Base-by-base conservation (phyloP, 2,888 invertebrate species). In the Cataglyphis albicans region DNA sequence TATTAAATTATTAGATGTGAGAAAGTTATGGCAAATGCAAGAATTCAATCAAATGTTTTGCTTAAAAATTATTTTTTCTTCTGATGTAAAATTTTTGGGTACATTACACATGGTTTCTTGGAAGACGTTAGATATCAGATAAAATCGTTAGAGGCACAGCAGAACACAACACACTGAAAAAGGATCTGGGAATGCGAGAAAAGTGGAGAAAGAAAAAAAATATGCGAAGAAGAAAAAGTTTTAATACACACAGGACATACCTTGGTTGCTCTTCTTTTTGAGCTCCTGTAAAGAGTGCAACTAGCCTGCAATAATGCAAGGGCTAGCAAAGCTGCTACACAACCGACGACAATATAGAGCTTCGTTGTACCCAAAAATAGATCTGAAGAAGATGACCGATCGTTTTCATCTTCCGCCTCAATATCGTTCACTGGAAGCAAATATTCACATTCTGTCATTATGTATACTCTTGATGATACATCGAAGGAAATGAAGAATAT, bases 241-340 rank as follows among this genome's bases (percentile, higher is more conserved):
- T 35, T 52, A 44, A 38, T 38, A 48, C 44, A 32, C 72, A 78
- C 5, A 18, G 57, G 52, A 52, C 65, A 52, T 96, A 97, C 98
- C 97, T 98, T 97, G 87, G 94, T 93, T 55, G 93, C 93, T 86
- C 95, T 95, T 88, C 95, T 96, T 89, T 95, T 95, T 29, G 96
- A 96, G 0, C 96, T 96, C 91, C 96, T 96, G 94, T 97, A 97
- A 67, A 98, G 96, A 1, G 98, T 98, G 93, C 98, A 98, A 73
- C 95, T 96, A 0, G 98, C 98, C 95, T 98, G 98, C 67, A 98
- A 95, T 15, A 98, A 91, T 0, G 98, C 98, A 59, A 98, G 96
- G 29, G 98, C 95, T 48, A 98, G 95, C 63, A 98, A 95, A 0
- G 98, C 98, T 0, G 96, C 97, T 81, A 98, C 97, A 90, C 98